Percentiles rank a stretch among this genome's conserved stretches.
Conservation (phyloP, 1,140 invertebrate genomes). For the Frieseomelitta varia region DNA sequence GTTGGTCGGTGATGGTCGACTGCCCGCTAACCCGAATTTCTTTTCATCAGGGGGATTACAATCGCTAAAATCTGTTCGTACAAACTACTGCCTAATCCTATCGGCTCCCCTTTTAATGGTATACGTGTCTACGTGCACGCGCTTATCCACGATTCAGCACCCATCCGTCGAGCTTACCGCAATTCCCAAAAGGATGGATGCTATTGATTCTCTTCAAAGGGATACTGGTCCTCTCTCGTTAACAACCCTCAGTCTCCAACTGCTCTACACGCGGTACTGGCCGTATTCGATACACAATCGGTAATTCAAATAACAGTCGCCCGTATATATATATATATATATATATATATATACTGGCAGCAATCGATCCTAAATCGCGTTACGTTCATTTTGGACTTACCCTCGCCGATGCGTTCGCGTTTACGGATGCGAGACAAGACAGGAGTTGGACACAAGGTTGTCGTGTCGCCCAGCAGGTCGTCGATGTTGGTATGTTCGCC, state of each 20-base stretch:
- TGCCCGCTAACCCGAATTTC: conserved; percentile 31
- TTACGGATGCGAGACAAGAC: conserved; percentile 68
- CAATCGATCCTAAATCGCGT: conserved; percentile 49
- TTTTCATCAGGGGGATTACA: conserved; percentile 3
- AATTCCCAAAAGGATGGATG: conserved; percentile 37
- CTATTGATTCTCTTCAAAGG: conserved; percentile 47
- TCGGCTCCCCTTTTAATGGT: conserved; percentile 19
- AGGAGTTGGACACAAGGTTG: conserved; percentile 68
- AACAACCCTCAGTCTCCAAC: conserved; percentile 68
- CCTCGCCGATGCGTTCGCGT: conserved; percentile 61
- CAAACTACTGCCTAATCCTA: conserved; percentile 27
- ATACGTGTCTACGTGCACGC: not conserved
- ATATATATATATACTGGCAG: not conserved
- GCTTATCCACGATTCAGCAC: conserved; percentile 26
- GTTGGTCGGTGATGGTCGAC: not conserved
- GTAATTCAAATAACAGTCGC: conserved; percentile 48
- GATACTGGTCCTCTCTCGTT: conserved; percentile 24
- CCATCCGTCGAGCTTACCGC: conserved; percentile 29
- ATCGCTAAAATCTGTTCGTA: conserved; percentile 36
- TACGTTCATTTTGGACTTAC: conserved; percentile 65
- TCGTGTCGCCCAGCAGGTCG: conserved; percentile 87
- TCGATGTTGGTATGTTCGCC: conserved; percentile 92
- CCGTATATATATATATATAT: too few species aligned
- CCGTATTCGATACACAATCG: conserved; percentile 24
- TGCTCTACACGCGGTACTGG: conserved; percentile 13